phyloP scores from a whole-genome alignment of 2,797 vertebrate genomes.

The Chrosomus eos region DNA sequence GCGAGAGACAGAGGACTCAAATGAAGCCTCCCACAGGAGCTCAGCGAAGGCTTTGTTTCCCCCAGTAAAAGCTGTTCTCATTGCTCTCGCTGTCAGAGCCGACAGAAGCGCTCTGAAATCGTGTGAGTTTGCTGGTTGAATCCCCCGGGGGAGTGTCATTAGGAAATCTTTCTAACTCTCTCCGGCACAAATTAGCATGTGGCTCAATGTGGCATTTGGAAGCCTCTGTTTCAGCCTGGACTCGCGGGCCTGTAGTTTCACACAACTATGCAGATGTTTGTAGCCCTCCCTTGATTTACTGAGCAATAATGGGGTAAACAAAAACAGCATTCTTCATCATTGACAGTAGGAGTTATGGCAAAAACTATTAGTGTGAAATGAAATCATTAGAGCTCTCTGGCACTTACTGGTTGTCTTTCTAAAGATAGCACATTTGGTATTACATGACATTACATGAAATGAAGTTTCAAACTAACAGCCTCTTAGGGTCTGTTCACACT shows the following conservation, averaged over 20 bases:
- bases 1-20: constrained; percentile 58
- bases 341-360: not conserved
- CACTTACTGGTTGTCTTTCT: not conserved
- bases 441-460: not conserved
- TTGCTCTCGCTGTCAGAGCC: constrained; percentile 56
- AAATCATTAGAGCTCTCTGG: not conserved
- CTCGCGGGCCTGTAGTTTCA: constrained; percentile 36
- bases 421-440: not conserved
- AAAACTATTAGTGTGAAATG: not conserved
- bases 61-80: constrained; percentile 54
- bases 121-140: constrained; percentile 54
- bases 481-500: not conserved
- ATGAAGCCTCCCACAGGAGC: constrained; percentile 62
- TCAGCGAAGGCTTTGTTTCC: constrained; percentile 60
- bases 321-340: constrained; percentile 26
- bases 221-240: constrained; percentile 51
- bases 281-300: constrained; percentile 29
- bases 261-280: constrained; percentile 51
- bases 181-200: constrained; percentile 72
- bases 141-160: constrained; percentile 61
- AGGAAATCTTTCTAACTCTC: constrained; percentile 62
- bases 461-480: not conserved
- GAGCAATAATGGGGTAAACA: constrained; percentile 8
- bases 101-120: constrained; percentile 52
- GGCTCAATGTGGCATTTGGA: constrained; percentile 59